Conservation (phyloP, 2,888 invertebrate species). For the Cloeon dipterum region DNA sequence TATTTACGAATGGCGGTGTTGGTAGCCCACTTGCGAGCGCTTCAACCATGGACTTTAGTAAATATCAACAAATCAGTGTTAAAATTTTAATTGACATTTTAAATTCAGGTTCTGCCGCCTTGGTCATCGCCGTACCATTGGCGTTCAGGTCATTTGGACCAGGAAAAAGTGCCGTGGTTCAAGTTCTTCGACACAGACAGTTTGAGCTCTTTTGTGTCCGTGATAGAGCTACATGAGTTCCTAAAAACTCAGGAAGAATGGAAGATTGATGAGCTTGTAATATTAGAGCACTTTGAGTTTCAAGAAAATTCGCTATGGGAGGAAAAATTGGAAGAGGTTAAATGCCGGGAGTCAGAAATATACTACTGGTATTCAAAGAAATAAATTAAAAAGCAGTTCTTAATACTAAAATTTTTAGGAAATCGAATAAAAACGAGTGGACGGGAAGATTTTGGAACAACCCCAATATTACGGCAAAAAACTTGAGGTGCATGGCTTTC, state of each 20-base stretch:
- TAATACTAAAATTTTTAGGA: constrained; percentile 2
- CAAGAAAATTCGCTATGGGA: no score
- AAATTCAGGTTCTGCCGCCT: constrained; percentile 65
- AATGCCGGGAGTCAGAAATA: no score
- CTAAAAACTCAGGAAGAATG: no score
- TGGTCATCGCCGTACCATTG: constrained; percentile 86
- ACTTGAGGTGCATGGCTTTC: constrained; percentile 54
- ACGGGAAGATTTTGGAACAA: constrained; percentile 46
- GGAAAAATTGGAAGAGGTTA: no score
- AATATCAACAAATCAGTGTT: background rate
- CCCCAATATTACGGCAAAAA: constrained; percentile 35
- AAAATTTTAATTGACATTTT: constrained; percentile 13
- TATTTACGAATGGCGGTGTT: constrained; percentile 81
- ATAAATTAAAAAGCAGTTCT: no score
- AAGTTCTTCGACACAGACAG: constrained; percentile 66
- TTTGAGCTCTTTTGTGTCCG: constrained; percentile 54
- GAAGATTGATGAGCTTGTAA: no score
- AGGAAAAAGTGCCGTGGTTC: constrained; percentile 50
- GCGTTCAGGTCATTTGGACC: constrained; percentile 32
- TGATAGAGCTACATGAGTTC: constrained; percentile 68
- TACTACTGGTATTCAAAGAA: no score
- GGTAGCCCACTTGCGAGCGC: constrained; percentile 37
- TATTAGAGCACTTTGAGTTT: no score
- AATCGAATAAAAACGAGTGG: constrained; percentile 15
- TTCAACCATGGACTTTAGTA: constrained; percentile 17